A percentile compares a stretch with the other conserved stretches of the same genome.
Evolutionary conservation across 2,113 vertebrate genomes (phyloP).

Genomic region (Arvicanthis niloticus): DNA sequence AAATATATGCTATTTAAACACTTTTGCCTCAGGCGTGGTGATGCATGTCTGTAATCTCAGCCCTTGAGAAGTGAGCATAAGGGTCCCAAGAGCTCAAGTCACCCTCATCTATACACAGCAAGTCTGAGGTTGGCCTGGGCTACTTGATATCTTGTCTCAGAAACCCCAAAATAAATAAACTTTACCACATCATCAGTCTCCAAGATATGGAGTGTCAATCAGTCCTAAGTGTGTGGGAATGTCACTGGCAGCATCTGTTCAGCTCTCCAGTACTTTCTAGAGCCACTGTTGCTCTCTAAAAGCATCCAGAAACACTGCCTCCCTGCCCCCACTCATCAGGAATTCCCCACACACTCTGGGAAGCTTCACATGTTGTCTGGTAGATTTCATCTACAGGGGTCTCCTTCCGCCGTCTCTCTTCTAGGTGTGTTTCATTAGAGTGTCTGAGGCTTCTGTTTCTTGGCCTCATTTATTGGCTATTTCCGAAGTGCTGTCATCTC

Average conservation of each 20-base stretch:
- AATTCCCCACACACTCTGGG: background rate
- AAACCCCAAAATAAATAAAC: background rate
- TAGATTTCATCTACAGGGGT: background rate
- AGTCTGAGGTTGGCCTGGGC: background rate
- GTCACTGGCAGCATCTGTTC: background rate
- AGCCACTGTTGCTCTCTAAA: background rate
- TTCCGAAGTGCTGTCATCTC: conserved; percentile 22
- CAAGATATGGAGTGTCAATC: background rate
- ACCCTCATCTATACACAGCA: background rate
- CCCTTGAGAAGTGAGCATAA: background rate
- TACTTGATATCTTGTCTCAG: background rate
- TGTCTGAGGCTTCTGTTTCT: background rate
- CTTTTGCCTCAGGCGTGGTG: background rate
- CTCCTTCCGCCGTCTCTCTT: background rate
- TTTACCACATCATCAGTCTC: background rate
- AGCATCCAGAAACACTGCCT: background rate
- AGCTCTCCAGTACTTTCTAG: background rate
- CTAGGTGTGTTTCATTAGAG: background rate
- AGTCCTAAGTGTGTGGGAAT: background rate
- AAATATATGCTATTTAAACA: background rate
- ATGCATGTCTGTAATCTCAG: background rate
- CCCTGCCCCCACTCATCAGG: background rate
- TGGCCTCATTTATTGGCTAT: background rate
- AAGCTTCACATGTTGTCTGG: background rate
- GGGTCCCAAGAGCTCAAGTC: background rate